phyloP scores from a whole-genome alignment of 2,797 vertebrate species.

The Octomys mimax region DNA sequence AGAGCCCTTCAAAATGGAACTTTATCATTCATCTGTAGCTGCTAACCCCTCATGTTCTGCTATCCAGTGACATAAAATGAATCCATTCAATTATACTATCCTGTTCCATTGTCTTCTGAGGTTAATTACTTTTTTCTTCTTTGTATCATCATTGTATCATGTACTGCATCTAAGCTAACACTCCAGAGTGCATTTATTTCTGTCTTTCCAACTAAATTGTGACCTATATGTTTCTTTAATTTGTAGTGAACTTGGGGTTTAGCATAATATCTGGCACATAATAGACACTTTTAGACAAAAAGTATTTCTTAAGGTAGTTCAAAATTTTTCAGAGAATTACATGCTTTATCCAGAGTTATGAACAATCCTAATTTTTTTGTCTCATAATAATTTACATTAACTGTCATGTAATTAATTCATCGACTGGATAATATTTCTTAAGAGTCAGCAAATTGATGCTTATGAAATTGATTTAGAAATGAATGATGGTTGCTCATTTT shows the following conservation, averaged over 20 bases:
- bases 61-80: background rate
- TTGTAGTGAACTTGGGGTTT: background rate
- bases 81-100: background rate
- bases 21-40: background rate
- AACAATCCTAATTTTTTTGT: background rate
- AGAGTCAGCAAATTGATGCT: background rate
- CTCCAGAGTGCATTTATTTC: background rate
- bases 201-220: constrained; percentile 1
- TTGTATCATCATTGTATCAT: background rate
- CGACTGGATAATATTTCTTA: background rate
- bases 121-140: background rate
- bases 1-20: background rate
- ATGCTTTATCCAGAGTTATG: background rate
- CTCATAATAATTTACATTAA: background rate
- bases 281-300: background rate
- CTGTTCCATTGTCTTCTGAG: background rate
- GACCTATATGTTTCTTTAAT: background rate
- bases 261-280: background rate
- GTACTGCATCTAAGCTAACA: background rate
- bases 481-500: background rate
- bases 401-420: background rate
- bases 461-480: background rate
- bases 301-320: background rate
- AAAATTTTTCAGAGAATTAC: background rate
- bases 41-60: background rate